Conservation (phyloP, 2,888 invertebrate species). For the Eubasilissa splendida region DNA sequence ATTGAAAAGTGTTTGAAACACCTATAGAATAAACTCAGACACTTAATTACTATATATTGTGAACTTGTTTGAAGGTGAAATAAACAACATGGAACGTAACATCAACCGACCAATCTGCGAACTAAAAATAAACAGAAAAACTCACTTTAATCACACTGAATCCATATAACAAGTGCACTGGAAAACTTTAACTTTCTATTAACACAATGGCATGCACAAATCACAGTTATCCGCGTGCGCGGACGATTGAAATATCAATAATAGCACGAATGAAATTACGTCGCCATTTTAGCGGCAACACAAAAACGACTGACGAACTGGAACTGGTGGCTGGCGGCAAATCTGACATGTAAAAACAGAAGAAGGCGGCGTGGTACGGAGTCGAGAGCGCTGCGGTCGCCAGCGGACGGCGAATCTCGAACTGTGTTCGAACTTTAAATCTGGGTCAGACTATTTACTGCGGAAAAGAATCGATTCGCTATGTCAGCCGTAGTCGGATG, state of each 20-base stretch:
- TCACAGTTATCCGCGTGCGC: background rate
- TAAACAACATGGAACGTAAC: slow-evolving; percentile 1
- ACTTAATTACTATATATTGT: background rate
- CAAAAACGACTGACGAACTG: slow-evolving; percentile 2
- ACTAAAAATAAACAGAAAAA: slow-evolving; percentile 29
- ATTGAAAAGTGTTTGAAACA: no score
- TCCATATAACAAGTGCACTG: background rate
- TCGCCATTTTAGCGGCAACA: slow-evolving; percentile 26
- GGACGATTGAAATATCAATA: background rate
- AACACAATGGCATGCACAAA: background rate
- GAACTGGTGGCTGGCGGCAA: slow-evolving; percentile 20
- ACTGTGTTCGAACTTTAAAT: slow-evolving; percentile 1
- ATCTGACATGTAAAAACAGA: slow-evolving; percentile 20
- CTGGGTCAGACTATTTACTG: background rate
- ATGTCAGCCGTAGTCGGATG: background rate
- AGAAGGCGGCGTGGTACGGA: background rate
- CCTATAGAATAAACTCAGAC: no score
- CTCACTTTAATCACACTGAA: slow-evolving; percentile 17
- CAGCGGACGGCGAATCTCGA: slow-evolving; percentile 4
- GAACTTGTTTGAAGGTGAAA: slow-evolving; percentile 36
- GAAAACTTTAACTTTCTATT: background rate
- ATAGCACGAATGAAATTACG: slow-evolving; percentile 9
- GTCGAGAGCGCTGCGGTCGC: background rate
- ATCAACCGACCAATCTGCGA: background rate
- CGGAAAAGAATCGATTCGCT: background rate